Base-by-base conservation (phyloP, 2,113 vertebrate species). In the Seriola dumerili region DNA sequence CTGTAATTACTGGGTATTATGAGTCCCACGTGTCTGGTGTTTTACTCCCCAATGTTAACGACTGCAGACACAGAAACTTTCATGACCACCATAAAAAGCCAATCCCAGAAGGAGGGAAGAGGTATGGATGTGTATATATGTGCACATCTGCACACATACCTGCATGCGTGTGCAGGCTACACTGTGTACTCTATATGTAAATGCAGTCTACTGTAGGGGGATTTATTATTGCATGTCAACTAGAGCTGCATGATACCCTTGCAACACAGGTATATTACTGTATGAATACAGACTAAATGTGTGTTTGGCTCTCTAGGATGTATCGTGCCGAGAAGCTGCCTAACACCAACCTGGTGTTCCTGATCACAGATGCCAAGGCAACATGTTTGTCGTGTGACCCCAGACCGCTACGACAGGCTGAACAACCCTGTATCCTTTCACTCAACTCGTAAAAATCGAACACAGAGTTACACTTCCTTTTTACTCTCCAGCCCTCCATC, bases 361-460 rank as follows among this genome's bases (percentile, higher is more conserved):
- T 99, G 87, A 97, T 99, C 91, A 97, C 97, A 40, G 98, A 99
- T 87, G 98, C 97, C 88, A 97, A 96, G 88, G 95, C 94, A 10
- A 97, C 97, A 9, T 99, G 98, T 89, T 95, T 96, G 61, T 96
- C 96, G 2, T 99, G 98, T 85, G 98, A 99, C 91, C 94, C 97
- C 19, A 96, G 96, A 59, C 96, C 97, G 0, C 94, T 99, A 69
- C 96, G 96, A 90, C 98, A 99, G 90, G 98, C 98, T 0, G 98
- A 99, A 79, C 98, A 99, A 93, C 97, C 97, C 52, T 99, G 97
- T 99, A 99, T 99, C 98, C 97, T 99, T 92, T 85, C 96, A 92
- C 78, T 81, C 36, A 32, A 34, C 77, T 84, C 67, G 29, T 88
- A 81, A 91, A 91, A 86, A 82, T 48, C n/a, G 8, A 78, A 76